Percentiles rank a stretch among this genome's conserved stretches.
Evolutionary conservation across 2,888 invertebrate species (phyloP).

Genomic region (Rhamphomyia laevipes): DNA sequence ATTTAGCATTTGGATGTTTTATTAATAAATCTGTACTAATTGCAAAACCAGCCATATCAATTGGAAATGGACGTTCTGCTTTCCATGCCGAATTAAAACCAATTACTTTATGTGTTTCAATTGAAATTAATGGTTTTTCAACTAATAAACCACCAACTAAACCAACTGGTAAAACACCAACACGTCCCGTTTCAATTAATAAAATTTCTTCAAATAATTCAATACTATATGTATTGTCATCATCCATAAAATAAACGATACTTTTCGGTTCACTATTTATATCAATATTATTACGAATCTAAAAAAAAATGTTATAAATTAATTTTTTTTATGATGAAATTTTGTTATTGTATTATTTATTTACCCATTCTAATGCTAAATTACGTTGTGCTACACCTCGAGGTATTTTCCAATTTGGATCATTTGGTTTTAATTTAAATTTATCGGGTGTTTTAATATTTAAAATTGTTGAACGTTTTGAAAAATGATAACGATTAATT

Average conservation of each 20-base stretch:
- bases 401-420: conserved; percentile 66
- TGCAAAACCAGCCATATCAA: conserved; percentile 97
- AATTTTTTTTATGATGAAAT: background rate
- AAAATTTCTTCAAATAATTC: conserved; percentile 85
- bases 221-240: conserved; percentile 87
- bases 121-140: conserved; percentile 72
- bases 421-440: conserved; percentile 50
- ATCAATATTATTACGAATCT: conserved; percentile 33
- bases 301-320: conserved; percentile 30
- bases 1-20: conserved; percentile 57
- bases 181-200: conserved; percentile 53
- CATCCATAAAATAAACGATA: conserved; percentile 91
- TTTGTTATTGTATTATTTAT: too few relatives aligned
- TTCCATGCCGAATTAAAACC: conserved; percentile 70
- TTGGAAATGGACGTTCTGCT: conserved; percentile 82
- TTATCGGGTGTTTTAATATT: conserved; percentile 55
- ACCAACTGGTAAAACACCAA: conserved; percentile 93
- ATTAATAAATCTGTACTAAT: conserved; percentile 67
- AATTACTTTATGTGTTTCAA: conserved; percentile 42
- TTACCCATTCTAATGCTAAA: conserved; percentile 68
- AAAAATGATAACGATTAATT: conserved; percentile 40
- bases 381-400: conserved; percentile 89
- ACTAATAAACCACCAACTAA: conserved; percentile 90
- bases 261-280: conserved; percentile 41
- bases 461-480: conserved; percentile 46